phyloP scores from a whole-genome alignment of 2,888 invertebrate species.

The Cacoxenus indagator region DNA sequence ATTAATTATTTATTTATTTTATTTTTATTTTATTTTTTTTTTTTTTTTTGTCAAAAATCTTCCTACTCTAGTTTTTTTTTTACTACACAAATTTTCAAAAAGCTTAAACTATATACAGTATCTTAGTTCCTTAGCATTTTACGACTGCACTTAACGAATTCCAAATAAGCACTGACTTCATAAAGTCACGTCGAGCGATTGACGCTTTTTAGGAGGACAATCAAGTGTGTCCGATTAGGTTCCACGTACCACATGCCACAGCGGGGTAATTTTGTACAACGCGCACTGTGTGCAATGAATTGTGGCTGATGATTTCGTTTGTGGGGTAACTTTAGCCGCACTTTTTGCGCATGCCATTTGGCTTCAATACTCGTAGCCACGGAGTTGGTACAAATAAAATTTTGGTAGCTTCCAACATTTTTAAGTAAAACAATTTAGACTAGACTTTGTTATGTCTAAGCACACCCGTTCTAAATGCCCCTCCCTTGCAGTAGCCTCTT shows the following conservation, averaged over 20 bases:
- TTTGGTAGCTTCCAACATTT: too few species aligned
- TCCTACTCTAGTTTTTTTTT: too few species aligned
- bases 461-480: too few species aligned
- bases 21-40: too few species aligned
- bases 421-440: too few species aligned
- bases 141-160: not conserved
- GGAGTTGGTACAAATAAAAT: not conserved
- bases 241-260: constrained; percentile 1
- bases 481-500: too few species aligned
- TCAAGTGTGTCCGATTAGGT: not conserved
- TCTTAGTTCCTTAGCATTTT: not conserved
- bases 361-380: not conserved
- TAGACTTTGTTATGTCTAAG: too few species aligned
- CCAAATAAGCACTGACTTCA: not conserved
- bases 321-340: not conserved
- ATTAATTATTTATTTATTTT: too few species aligned
- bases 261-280: not conserved
- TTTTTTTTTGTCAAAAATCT: too few species aligned
- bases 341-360: not conserved
- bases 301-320: not conserved
- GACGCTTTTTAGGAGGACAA: not conserved
- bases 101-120: not conserved
- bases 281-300: not conserved
- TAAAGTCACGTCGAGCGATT: not conserved
- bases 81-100: not conserved